Evolutionary conservation across 2,113 vertebrate species (phyloP), one percentile per base, ranked within the genome.

Genomic region (Coracopsis vasa): DNA sequence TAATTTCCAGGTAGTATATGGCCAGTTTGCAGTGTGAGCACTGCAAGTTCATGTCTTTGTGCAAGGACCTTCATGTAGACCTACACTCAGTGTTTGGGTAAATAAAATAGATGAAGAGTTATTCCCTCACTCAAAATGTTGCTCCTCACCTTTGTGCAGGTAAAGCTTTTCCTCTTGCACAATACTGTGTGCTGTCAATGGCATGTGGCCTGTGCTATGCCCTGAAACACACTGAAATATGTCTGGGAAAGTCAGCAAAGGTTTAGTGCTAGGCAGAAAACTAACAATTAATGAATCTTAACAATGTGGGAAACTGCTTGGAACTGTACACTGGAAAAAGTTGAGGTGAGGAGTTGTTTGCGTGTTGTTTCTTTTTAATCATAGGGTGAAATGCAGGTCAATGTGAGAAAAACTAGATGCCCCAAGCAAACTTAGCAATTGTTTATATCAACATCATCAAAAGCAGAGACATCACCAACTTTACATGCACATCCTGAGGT

Each of bases 21-120:
- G 8, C 10, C 39, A 17, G 1, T 33, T 15, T 77, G 44, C 8
- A 1, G 1, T 7, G 3, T 33, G 15, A 72, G 20, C 12, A 31
- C 29, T 53, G 35, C 13, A 69, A 54, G 19, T 9, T 75, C 42
- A 67, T 31, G 29, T 74, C 29, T 87, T n/a, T 6, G 4, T 13
- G 27, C 12, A 10, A 56, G 13, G 11, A 16, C 2, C 0, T 80
- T 69, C 33, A 25, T 19, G 29, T 45, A 72, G 47, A 67, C 12
- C 27, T 75, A 10, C 19, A 20, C 11, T 60, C 35, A 37, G 27
- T 25, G 27, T 6, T 0, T 44, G 9, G 10, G 21, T n/a, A 64
- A 72, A 85, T 58, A 44, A 72, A 87, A 79, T 1, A 51, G 7
- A 35, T 47, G 31, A 85, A 75, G 12, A 5, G 23, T 8, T 60